Percentiles rank a stretch among this genome's conserved stretches.
These are phyloP conservation scores for Cottoperca gobio DNA, from an alignment of 2,797 vertebrate genomes.

Conservation along the genomic window DNA sequence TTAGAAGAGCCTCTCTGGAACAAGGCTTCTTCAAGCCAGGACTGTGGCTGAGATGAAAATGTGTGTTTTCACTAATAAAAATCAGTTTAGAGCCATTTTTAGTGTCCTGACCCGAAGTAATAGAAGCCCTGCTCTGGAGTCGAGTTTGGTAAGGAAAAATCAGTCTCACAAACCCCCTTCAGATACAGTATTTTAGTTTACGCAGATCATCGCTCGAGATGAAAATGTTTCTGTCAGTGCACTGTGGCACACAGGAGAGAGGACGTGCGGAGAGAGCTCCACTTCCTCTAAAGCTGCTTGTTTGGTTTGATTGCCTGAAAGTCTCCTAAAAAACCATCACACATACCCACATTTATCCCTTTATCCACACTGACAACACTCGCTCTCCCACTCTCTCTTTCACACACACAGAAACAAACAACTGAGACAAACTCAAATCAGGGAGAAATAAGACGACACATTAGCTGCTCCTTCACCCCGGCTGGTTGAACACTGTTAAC, in stretches of 20 bases:
- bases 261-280: slow-evolving; percentile 23
- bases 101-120: background rate
- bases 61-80: slow-evolving; percentile 4
- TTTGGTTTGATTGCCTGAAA: slow-evolving; percentile 77
- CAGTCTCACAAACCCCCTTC: slow-evolving; percentile 12
- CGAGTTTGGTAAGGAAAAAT: slow-evolving; percentile 19
- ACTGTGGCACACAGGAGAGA: slow-evolving; percentile 32
- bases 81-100: slow-evolving; percentile 3
- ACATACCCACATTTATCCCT: slow-evolving; percentile 58
- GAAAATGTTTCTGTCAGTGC: slow-evolving; percentile 49
- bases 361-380: slow-evolving; percentile 61
- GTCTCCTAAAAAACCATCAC: slow-evolving; percentile 57
- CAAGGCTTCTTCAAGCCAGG: slow-evolving; percentile 2
- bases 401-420: slow-evolving; percentile 6
- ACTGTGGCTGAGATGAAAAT: slow-evolving; percentile 18
- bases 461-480: slow-evolving; percentile 58
- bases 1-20: slow-evolving; percentile 17
- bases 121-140: slow-evolving; percentile 30
- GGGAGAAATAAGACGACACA: slow-evolving; percentile 57
- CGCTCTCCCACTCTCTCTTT: slow-evolving; percentile 16
- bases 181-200: slow-evolving; percentile 48
- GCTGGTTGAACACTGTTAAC: slow-evolving; percentile 45
- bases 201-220: slow-evolving; percentile 35
- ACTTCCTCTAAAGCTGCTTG: slow-evolving; percentile 70
- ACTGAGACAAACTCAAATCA: slow-evolving; percentile 40